Evolutionary conservation across 2,113 vertebrate genomes (phyloP).

Genomic region (Austrofundulus limnaeus): DNA sequence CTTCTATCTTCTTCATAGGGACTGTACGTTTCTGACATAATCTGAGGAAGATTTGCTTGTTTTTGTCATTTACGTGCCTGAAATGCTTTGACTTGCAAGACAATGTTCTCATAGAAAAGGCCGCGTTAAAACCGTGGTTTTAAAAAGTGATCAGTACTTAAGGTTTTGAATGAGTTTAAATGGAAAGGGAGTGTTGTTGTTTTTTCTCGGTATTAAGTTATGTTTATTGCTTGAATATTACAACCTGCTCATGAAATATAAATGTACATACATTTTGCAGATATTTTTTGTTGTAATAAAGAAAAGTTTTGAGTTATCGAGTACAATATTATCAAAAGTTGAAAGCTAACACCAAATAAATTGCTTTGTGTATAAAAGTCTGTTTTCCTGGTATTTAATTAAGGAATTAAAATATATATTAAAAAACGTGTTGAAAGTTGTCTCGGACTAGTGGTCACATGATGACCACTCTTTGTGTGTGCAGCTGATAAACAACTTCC

Average conservation of each 20-base stretch:
- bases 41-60: slow-evolving; percentile 25
- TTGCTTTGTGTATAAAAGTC: slow-evolving; percentile 55
- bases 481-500: slow-evolving; percentile 38
- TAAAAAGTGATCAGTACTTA: slow-evolving; percentile 33
- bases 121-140: slow-evolving; percentile 29
- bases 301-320: slow-evolving; percentile 42
- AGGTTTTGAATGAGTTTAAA: slow-evolving; percentile 38
- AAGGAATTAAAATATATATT: too few species aligned
- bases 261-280: slow-evolving; percentile 65
- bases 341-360: slow-evolving; percentile 77
- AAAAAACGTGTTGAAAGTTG: background rate
- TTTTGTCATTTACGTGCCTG: slow-evolving; percentile 55
- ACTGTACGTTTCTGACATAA: slow-evolving; percentile 32
- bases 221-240: slow-evolving; percentile 29
- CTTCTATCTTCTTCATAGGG: slow-evolving; percentile 61
- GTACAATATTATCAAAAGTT: slow-evolving; percentile 54
- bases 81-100: slow-evolving; percentile 63
- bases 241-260: slow-evolving; percentile 36
- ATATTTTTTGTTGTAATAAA: slow-evolving; percentile 32
- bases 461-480: slow-evolving; percentile 2
- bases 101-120: slow-evolving; percentile 42
- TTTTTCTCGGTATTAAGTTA: slow-evolving; percentile 45
- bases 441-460: background rate
- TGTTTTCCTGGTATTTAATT: background rate
- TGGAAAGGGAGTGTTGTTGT: slow-evolving; percentile 42